These are phyloP conservation scores for Virgularia gustaviana DNA, from an alignment of 92 coral and sea anemone species.

Conservation along the genomic window DNA sequence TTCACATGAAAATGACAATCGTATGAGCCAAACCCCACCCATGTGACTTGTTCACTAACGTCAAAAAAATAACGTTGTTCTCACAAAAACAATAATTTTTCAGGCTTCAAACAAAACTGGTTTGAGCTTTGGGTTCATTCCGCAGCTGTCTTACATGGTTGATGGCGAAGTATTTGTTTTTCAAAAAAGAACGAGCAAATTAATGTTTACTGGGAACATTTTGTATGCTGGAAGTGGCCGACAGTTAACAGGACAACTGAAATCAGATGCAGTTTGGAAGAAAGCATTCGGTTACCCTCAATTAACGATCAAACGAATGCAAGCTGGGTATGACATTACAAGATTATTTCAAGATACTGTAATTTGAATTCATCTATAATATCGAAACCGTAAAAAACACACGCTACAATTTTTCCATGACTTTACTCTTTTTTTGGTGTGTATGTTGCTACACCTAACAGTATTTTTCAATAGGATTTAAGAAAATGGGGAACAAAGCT, in stretches of 20 bases:
- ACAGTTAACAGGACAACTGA: constrained; percentile 59
- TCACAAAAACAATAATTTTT: background rate
- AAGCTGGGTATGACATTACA: constrained; percentile 55
- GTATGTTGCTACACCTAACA: too few relatives aligned
- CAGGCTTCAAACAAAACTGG: constrained; percentile 63
- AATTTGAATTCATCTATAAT: background rate
- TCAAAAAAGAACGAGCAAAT: constrained; percentile 28
- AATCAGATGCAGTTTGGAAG: constrained; percentile 64
- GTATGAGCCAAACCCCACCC: too few relatives aligned
- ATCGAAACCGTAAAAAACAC: too few relatives aligned
- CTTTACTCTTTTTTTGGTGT: too few relatives aligned
- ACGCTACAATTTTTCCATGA: too few relatives aligned
- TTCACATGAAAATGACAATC: too few relatives aligned
- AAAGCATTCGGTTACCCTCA: constrained; percentile 71
- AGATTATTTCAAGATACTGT: background rate
- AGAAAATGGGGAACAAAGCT: too few relatives aligned
- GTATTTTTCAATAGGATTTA: too few relatives aligned
- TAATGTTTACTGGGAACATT: constrained; percentile 63
- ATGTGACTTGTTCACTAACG: constrained; percentile 2
- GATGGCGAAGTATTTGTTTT: constrained; percentile 56
- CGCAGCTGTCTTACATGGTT: constrained; percentile 46
- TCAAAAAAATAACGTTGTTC: background rate
- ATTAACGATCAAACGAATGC: constrained; percentile 62
- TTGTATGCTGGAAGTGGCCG: constrained; percentile 50
- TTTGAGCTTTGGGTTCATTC: constrained; percentile 44